phyloP scores from a whole-genome alignment of 1,140 invertebrate species.

The Lepidostoma basale region DNA sequence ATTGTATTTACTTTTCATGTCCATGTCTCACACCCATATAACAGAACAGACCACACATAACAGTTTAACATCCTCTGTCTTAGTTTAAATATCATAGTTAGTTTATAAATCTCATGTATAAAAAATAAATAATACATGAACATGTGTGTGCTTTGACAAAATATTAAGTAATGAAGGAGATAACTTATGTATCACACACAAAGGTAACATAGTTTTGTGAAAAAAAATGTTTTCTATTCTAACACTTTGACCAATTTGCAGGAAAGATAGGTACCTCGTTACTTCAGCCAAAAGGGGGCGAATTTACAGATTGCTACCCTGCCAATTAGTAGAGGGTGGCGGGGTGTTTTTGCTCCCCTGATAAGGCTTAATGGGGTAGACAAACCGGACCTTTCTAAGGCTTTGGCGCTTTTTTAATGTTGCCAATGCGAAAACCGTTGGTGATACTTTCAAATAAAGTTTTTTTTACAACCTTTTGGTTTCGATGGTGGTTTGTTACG shows the following conservation, averaged over 20 bases:
- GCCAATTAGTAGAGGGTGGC: conserved; percentile 14
- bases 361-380: conserved; percentile 21
- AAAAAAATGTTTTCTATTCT: background rate
- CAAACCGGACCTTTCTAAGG: conserved; percentile 16
- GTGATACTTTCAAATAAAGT: background rate
- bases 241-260: background rate
- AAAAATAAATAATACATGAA: too few species aligned
- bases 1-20: too few species aligned
- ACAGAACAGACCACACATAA: too few species aligned
- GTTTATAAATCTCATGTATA: too few species aligned
- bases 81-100: too few species aligned
- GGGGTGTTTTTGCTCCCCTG: conserved; percentile 8
- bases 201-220: too few species aligned
- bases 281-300: background rate
- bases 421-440: background rate
- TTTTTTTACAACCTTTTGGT: background rate
- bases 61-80: too few species aligned
- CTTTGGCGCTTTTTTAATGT: conserved; percentile 16
- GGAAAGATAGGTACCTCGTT: conserved; percentile 17
- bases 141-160: too few species aligned
- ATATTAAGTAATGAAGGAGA: too few species aligned
- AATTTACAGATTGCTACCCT: conserved; percentile 4
- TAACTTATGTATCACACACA: too few species aligned
- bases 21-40: too few species aligned
- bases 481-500: too few species aligned